Base-by-base conservation (phyloP, 2,888 invertebrate genomes). In the Caenorhabditis wallacei region DNA sequence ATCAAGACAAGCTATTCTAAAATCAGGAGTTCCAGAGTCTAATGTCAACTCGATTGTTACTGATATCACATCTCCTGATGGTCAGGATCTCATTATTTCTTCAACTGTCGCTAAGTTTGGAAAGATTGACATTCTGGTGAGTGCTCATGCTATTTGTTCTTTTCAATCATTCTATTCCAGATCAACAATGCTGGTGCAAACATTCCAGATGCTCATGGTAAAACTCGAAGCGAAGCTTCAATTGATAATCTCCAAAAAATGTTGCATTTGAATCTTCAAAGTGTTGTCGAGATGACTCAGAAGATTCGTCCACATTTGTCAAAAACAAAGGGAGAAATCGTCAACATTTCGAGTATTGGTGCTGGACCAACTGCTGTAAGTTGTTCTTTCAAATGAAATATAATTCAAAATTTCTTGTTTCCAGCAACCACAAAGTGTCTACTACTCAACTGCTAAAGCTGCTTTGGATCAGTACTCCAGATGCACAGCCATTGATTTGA, bases 341-440 rank as follows among this genome's bases (percentile, higher is more conserved):
- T 84, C 2, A 84, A 81, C 48, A 68, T 82, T 10, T 75, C 75
- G 20, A 80, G 80, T 30, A 82, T 84, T 18, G 79, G 66, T 46
- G 78, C 71, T 1, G 51, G 56, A 2, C 61, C 40, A 7, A 18
- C 64, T 18, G 48, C 51, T 7, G 71, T 48, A n/a, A 51, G 46
- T 20, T 8, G 7, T n/a, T n/a, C n/a, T n/a, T n/a, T n/a, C 8
- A 7, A 18, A 57, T 57, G 0, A 18, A 26, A 1, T 40, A 0
- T 37, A 22, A 61, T 43, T 16, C 1, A 20, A 10, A 35, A 13
- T n/a, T n/a, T n/a, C n/a, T n/a, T n/a, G n/a, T n/a, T n/a, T n/a
- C n/a, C 54, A 78, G 76, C 61, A 59, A 35, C 53, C 68, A 18
- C 53, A 53, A 43, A 40, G 35, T 18, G 56, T 48, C 2, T 78